Percentiles rank a stretch among this genome's conserved stretches.
Evolutionary conservation across 1,140 invertebrate genomes (phyloP).

Genomic region (Drosophila saltans): DNA sequence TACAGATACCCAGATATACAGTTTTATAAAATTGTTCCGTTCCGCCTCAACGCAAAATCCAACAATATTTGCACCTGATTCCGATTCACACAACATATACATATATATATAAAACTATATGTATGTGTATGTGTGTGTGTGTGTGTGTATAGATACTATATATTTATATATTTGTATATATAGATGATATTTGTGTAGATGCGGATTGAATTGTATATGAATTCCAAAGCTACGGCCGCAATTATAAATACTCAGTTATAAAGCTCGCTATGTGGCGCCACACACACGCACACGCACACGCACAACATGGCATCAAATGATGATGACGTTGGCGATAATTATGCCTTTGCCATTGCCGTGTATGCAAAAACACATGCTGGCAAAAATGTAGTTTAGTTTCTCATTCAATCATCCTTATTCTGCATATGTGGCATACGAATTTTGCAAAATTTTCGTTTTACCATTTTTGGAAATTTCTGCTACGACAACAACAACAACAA

Average conservation of each 20-base stretch:
- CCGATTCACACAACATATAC: conserved; percentile 24
- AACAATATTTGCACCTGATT: conserved; percentile 80
- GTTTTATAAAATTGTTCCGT: conserved; percentile 39
- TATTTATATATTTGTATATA: not conserved
- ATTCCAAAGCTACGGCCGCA: conserved; percentile 2
- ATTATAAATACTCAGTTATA: conserved; percentile 7
- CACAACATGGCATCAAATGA: not conserved
- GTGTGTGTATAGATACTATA: not conserved
- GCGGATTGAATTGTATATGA: conserved; percentile 4
- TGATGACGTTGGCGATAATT: not conserved
- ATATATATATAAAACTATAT: not conserved
- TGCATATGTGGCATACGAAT: too few species aligned
- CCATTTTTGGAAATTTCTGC: not conserved
- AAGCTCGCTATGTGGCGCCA: conserved; percentile 10
- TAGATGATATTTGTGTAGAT: conserved; percentile 16
- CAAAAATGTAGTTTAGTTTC: not conserved
- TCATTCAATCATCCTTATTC: not conserved
- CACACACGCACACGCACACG: not conserved
- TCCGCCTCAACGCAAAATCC: conserved; percentile 56
- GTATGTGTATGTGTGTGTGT: conserved; percentile 9
- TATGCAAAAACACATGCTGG: conserved; percentile 1
- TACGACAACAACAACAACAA: too few species aligned
- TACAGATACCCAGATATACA: conserved; percentile 32
- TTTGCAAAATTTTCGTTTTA: not conserved
- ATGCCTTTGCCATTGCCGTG: not conserved